Base-by-base conservation (phyloP, 2,113 vertebrate genomes). In the Neodon shergylaensis region DNA sequence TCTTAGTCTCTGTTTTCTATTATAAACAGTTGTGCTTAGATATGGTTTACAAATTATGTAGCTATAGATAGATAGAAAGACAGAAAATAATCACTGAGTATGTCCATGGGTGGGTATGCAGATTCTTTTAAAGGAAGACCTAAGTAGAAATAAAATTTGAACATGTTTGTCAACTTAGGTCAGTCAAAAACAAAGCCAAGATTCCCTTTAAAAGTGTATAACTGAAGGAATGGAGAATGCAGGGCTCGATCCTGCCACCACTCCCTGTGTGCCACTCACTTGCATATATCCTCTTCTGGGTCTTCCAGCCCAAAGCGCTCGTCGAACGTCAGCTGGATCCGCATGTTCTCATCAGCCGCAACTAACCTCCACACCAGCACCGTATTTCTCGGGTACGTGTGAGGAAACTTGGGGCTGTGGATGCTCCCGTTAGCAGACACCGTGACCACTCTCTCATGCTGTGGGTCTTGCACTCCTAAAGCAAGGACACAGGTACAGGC, bases 261-360 rank as follows among this genome's bases (percentile, higher is more conserved):
- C 88, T 82, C 81, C 92, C 78, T 95, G 9, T 26, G 79, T 70
- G 52, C 4, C 79, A 98, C 99, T 99, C 99, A 99, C 99, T 99
- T 99, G 99, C 99, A 99, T 97, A 99, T 99, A 76, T 99, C 99
- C 89, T 99, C 99, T 98, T 99, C 99, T 33, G 99, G 99, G 97
- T 99, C 99, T 98, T 99, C 99, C 95, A 99, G 99, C 95, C 99
- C 99, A 98, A 99, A 99, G 73, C 98, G 98, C 92, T 99, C 98
- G 97, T 99, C 99, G 96, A 99, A 99, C 92, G 98, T 99, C 96
- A 99, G 98, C 81, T 99, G 99, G 98, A 99, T 99, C 98, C 98
- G 99, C 93, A 99, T 98, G 78, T 99, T 99, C 97, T 99, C 99
- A 0, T 98, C 98, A 68, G 98, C 97, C 4, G 99, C 99, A 92